Evolutionary conservation across 1,140 invertebrate genomes (phyloP).

Genomic region (Polyergus mexicanus): DNA sequence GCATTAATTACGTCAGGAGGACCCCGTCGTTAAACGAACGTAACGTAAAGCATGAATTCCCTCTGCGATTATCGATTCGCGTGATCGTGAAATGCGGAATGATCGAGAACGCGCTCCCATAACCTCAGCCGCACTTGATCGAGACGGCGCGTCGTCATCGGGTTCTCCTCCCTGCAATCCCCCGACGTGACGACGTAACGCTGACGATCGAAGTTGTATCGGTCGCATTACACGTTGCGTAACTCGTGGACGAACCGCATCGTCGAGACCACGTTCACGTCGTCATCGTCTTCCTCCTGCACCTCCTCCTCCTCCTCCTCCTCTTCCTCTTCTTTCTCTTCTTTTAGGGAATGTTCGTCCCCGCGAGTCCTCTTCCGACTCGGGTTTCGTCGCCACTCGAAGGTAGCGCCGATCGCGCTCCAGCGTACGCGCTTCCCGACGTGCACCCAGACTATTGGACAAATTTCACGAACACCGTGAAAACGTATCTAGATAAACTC

Average conservation of each 20-base stretch:
- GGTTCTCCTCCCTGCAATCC: background rate
- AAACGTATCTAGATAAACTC: background rate
- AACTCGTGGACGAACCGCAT: background rate
- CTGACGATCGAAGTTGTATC: background rate
- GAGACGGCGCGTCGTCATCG: background rate
- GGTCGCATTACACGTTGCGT: conserved; percentile 37
- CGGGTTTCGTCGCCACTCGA: conserved; percentile 18
- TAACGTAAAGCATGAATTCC: background rate
- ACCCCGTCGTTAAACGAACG: background rate
- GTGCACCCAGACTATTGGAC: background rate
- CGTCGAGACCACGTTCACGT: background rate
- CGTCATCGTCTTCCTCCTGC: background rate
- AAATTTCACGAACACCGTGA: background rate
- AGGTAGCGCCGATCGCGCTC: conserved; percentile 16
- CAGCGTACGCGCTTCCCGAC: background rate
- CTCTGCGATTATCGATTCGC: background rate
- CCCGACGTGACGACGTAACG: no score
- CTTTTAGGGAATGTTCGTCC: background rate
- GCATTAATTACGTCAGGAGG: background rate
- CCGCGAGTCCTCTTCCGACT: background rate
- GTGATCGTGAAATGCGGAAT: background rate
- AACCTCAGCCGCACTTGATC: background rate
- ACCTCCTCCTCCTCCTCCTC: no score
- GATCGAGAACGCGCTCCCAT: background rate
- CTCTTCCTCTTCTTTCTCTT: no score